These are phyloP conservation scores for Lerista edwardsae DNA, from an alignment of 2,797 vertebrate species.

Conservation along the genomic window DNA sequence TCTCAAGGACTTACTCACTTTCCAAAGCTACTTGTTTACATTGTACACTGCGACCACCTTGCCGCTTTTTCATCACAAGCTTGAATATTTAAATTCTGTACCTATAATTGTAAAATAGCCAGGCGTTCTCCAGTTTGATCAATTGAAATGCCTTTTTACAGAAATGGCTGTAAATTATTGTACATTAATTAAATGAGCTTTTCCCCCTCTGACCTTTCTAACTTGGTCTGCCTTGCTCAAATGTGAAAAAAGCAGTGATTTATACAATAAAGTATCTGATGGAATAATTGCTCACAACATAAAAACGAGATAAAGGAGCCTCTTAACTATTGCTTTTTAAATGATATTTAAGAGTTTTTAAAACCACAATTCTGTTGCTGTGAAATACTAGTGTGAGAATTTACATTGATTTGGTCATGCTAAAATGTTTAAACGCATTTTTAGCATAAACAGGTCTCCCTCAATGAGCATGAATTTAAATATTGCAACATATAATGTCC, in stretches of 20 bases:
- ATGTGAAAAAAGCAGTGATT: conserved; percentile 78
- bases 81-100: conserved; percentile 99
- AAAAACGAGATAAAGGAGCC: conserved; percentile 85
- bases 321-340: conserved; percentile 73
- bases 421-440: conserved; percentile 76
- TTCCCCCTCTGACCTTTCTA: conserved; percentile 86
- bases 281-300: conserved; percentile 89
- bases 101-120: conserved; percentile 89
- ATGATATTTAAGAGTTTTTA: conserved; percentile 54
- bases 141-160: conserved; percentile 86
- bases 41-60: conserved; percentile 89
- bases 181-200: conserved; percentile 95
- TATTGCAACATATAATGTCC: conserved; percentile 86
- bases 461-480: neutral
- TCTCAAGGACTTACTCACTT: conserved; percentile 89
- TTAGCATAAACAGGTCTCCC: conserved; percentile 50
- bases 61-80: conserved; percentile 87
- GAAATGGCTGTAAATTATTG: conserved; percentile 94
- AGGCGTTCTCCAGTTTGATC: conserved; percentile 83
- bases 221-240: conserved; percentile 92
- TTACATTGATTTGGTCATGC: conserved; percentile 60
- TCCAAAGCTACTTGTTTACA: conserved; percentile 99
- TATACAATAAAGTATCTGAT: conserved; percentile 82
- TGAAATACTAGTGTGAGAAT: conserved; percentile 67
- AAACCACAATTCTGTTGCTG: conserved; percentile 73